Conservation (phyloP, 1,140 invertebrate species). For the Zaprionus africanus region DNA sequence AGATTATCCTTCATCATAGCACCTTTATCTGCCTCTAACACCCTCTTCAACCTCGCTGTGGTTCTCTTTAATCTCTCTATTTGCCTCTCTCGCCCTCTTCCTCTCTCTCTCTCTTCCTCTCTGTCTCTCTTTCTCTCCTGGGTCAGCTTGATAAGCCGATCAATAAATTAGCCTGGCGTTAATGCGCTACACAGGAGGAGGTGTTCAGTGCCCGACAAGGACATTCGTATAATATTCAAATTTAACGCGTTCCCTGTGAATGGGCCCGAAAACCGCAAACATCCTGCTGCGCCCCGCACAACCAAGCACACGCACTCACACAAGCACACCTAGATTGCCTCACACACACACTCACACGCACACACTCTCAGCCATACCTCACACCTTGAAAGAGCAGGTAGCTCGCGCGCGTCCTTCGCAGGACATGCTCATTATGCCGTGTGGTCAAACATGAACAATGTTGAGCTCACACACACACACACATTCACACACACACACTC, state of each 20-base stretch:
- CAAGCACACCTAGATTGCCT: not conserved
- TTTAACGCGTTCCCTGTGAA: not conserved
- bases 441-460: slow-evolving; percentile 70
- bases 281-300: slow-evolving; percentile 25
- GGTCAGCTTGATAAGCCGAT: not conserved
- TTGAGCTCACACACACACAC: slow-evolving; percentile 18
- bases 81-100: not conserved
- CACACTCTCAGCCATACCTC: slow-evolving; percentile 6
- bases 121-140: slow-evolving; percentile 1
- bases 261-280: slow-evolving; percentile 30
- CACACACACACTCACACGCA: not conserved
- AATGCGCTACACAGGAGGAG: not conserved
- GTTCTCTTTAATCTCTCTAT: not conserved
- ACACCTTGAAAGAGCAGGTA: slow-evolving; percentile 13
- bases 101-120: not conserved
- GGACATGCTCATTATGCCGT: slow-evolving; percentile 63
- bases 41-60: not conserved
- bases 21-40: not conserved
- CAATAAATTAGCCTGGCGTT: slow-evolving; percentile 16
- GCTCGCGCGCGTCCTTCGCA: slow-evolving; percentile 28
- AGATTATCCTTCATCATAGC: not conserved
- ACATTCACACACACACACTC: not conserved
- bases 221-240: slow-evolving; percentile 16
- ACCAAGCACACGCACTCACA: slow-evolving; percentile 3
- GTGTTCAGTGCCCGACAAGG: not conserved